Base-by-base conservation (phyloP, 2,888 invertebrate genomes). In the Drosophila pegasa region DNA sequence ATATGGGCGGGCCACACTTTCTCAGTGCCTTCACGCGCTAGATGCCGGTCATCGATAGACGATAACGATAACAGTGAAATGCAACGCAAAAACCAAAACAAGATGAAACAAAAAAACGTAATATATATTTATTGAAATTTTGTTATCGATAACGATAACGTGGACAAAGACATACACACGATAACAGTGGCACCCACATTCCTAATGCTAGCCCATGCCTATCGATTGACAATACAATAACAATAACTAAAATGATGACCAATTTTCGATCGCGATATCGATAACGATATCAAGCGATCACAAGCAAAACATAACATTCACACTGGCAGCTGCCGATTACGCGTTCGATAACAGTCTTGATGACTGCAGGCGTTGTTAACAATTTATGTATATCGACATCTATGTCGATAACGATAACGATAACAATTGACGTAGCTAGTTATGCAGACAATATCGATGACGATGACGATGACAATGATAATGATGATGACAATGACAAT, bases 21-120 rank as follows among this genome's bases (percentile, higher is more conserved):
- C 85, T 91, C 69, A 91, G 91, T 91, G 91, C 91, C 89, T 91
- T 91, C 72, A 91, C 91, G 79, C 91, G 90, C 82, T 91, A 66
- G 22, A 37, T 18, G 38, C 56, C 33, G 41, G 16, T 14, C 12
- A 27, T 37, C 60, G 37, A 37, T 12, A 10, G 45, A 47, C 66
- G 33, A 60, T 52, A 9, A 56, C 40, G 22, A 31, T 37, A 51
- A 51, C 45, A 22, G 33, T 35, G 35, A 35, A n/a, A 5, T 37
- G 18, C 18, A 18, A 20, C 14, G 14, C 14, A 31, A 12, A 18
- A 12, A 29, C 29, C 12, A 12, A 43, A 25, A 25, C n/a, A 5
- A 6, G 12, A 12, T n/a, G 9, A 41, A 25, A 25, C 4, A 20
- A 40, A n/a, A 16, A 40, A 12, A 6, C n/a, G n/a, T n/a, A n/a